These are phyloP conservation scores for Drosophila carrolli DNA, from an alignment of 1,140 invertebrate species.

Conservation along the genomic window DNA sequence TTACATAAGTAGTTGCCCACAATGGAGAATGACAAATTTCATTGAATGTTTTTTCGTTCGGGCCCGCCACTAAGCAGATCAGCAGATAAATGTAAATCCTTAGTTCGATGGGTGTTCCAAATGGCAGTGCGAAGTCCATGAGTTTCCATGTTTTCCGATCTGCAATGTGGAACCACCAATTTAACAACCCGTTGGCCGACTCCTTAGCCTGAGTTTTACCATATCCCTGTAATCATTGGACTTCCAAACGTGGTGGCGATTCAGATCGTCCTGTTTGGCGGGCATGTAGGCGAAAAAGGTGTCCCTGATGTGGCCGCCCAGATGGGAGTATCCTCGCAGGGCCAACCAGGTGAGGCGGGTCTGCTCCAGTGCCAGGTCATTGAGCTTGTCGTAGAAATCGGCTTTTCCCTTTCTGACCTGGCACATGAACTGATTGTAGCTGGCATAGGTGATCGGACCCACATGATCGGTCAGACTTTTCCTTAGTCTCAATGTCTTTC, in stretches of 20 bases:
- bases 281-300: conserved; percentile 78
- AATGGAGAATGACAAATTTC: conserved; percentile 23
- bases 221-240: conserved; percentile 27
- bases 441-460: background rate
- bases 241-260: conserved; percentile 28
- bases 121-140: background rate
- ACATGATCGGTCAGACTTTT: background rate
- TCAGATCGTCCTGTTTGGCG: conserved; percentile 40
- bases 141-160: background rate
- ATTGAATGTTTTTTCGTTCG: conserved; percentile 3
- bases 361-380: conserved; percentile 33
- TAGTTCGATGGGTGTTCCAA: background rate
- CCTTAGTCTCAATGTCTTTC: background rate
- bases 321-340: conserved; percentile 47
- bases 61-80: conserved; percentile 30
- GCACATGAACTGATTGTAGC: background rate
- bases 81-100: background rate
- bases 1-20: conserved; percentile 42
- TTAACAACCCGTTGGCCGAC: background rate
- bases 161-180: background rate
- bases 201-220: background rate
- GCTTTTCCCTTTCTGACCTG: background rate
- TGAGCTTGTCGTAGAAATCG: conserved; percentile 29
- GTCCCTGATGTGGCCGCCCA: conserved; percentile 26
- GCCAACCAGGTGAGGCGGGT: conserved; percentile 55